Evolutionary conservation across 2,797 vertebrate species (phyloP).

Genomic region (Aphelocoma californica): DNA sequence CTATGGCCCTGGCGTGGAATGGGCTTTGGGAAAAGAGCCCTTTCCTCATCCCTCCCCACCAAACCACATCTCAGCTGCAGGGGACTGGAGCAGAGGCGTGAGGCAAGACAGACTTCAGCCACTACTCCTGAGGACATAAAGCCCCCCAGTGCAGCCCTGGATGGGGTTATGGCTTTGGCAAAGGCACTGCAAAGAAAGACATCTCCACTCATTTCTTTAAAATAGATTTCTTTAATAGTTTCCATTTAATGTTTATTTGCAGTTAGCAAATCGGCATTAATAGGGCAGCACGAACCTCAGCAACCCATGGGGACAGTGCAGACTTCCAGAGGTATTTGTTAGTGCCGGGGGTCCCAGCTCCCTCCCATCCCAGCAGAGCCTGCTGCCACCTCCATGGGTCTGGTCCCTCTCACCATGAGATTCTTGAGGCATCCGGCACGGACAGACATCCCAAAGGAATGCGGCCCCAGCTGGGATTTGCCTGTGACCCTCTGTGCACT

Average conservation of each 20-base stretch:
- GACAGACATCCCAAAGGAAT: not conserved
- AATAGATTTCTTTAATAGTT: conserved; percentile 82
- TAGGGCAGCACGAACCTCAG: conserved; percentile 28
- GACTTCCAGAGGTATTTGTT: not conserved
- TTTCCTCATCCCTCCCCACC: not conserved
- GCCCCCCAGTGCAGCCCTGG: accelerated
- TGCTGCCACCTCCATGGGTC: not conserved
- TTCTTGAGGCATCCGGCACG: accelerated
- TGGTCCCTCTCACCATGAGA: not conserved
- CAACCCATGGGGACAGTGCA: not conserved
- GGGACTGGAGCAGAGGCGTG: accelerated
- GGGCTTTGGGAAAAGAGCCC: not conserved
- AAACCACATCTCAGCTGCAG: too few relatives aligned
- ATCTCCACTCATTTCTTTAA: conserved; percentile 63
- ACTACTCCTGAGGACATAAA: not conserved
- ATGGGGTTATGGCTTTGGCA: accelerated
- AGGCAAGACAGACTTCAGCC: too few relatives aligned
- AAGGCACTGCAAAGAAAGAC: conserved; percentile 31
- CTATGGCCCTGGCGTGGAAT: accelerated
- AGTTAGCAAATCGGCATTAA: conserved; percentile 75
- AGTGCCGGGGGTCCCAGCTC: not conserved
- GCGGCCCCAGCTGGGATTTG: accelerated
- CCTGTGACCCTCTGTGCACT: not conserved
- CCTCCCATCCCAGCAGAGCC: not conserved
- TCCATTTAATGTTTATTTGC: conserved; percentile 72